Evolutionary conservation across 2,797 vertebrate genomes (phyloP).

Genomic region (Tarsius wallacei): DNA sequence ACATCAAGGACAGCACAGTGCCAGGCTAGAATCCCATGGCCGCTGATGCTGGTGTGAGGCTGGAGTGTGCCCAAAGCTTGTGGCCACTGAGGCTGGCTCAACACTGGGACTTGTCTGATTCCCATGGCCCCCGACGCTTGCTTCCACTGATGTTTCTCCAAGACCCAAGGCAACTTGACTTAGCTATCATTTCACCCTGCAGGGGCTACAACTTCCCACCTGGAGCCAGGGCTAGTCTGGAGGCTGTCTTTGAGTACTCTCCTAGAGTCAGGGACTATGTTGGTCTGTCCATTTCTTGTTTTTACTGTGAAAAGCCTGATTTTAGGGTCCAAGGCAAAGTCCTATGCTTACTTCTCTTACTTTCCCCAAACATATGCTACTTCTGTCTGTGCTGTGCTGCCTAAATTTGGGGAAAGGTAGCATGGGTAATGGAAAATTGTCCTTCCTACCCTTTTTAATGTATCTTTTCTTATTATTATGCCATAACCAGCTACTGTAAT

Average conservation of each 20-base stretch:
- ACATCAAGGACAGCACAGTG: neutral
- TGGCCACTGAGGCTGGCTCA: neutral
- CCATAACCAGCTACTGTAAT: neutral
- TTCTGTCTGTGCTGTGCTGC: neutral
- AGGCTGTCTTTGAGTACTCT: neutral
- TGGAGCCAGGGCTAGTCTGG: neutral
- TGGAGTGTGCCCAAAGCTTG: neutral
- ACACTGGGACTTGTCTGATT: neutral
- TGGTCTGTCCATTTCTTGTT: neutral
- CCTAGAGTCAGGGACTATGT: neutral
- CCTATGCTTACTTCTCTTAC: neutral
- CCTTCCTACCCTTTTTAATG: neutral
- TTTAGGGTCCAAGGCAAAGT: neutral
- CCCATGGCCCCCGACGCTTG: neutral
- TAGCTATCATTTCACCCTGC: neutral
- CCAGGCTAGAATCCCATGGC: neutral
- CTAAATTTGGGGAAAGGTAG: neutral
- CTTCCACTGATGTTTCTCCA: neutral
- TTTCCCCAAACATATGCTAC: neutral
- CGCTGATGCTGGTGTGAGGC: neutral
- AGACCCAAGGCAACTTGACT: no score
- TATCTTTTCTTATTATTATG: neutral
- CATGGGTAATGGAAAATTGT: neutral
- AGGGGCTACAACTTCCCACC: neutral
- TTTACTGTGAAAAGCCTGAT: neutral